Conservation (phyloP, 1,140 invertebrate genomes). For the Drosophila sproati region DNA sequence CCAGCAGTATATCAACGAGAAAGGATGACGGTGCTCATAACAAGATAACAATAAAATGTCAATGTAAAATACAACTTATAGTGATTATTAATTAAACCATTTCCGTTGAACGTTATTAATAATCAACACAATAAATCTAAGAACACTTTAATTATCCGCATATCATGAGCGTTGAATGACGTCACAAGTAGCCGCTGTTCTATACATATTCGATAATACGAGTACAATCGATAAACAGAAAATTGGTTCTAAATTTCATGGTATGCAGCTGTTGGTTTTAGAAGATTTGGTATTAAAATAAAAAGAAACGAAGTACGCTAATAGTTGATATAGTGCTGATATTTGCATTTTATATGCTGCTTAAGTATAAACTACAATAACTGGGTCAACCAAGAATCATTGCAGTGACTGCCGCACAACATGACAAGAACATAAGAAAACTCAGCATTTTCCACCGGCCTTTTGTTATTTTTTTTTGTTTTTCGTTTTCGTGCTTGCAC, state of each 20-base stretch:
- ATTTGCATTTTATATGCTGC: conserved; percentile 7
- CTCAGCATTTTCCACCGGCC: conserved; percentile 43
- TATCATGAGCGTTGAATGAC: not conserved
- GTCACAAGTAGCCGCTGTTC: not conserved
- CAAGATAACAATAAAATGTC: not conserved
- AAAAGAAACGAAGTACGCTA: conserved; percentile 4
- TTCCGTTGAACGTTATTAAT: not conserved
- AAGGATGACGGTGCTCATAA: not conserved
- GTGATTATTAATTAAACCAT: not conserved
- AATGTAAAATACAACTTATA: too few relatives aligned
- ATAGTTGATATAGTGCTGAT: conserved; percentile 18
- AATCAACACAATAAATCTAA: not conserved
- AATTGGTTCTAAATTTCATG: conserved; percentile 1
- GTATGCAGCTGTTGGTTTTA: conserved; percentile 33
- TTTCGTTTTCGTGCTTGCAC: conserved; percentile 25
- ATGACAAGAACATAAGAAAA: conserved; percentile 19
- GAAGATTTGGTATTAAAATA: conserved; percentile 26
- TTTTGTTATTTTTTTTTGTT: conserved; percentile 18
- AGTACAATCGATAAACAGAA: not conserved
- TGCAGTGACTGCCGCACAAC: not conserved
- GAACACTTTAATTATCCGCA: not conserved
- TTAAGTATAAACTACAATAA: not conserved
- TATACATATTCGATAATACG: not conserved
- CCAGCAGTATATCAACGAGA: not conserved
- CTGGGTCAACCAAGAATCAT: not conserved